Base-by-base conservation (phyloP, 2,888 invertebrate species). In the Sycophila texana region DNA sequence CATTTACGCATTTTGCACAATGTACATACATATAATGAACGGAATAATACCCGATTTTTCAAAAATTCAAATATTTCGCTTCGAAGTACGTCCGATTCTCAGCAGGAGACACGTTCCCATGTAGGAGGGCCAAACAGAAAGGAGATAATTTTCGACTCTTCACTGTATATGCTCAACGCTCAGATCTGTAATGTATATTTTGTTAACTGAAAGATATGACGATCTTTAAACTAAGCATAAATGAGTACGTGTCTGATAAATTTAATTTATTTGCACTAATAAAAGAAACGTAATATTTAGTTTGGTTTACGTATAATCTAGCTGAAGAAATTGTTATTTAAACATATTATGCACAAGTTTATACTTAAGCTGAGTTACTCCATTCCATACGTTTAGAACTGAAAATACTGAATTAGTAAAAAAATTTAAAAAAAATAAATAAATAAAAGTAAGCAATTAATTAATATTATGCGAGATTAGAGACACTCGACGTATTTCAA, bases 241-340 rank as follows among this genome's bases (percentile, higher is more conserved):
- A 75, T 13, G 53, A 68, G 49, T 66, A 20, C 51, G 30, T 51
- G 57, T 47, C 22, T 20, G 39, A 22, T 76, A 61, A 70, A 68
- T 76, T 67, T 70, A 76, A 77, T 71, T 77, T 72, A 58, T 77
- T 77, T 72, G 70, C 39, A 53, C 16, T 47, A 74, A 30, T 74
- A 47, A 55, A 18, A 53, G 49, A 49, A 18, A 16, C 53, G 49
- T 74, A 55, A 61, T 61, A 61, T n/a, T 30, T 63, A 63, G 63
- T 18, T 47, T 47, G 47, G 63, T 63, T 63, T 68, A 68, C 68
- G 55, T 55, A 68, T 68, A 53, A 30, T 63, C 47, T 7, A 61
- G 30, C 26, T 18, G 53, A 58, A 67, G 2, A 58, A 57, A 73
- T 22, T 22, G 22, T 58, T 49, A 60, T 3, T 12, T 16, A 26